A percentile compares a stretch with the other conserved stretches of the same genome.
These are phyloP conservation scores for Heliothis virescens DNA, from an alignment of 1,140 invertebrate species.

Conservation along the genomic window DNA sequence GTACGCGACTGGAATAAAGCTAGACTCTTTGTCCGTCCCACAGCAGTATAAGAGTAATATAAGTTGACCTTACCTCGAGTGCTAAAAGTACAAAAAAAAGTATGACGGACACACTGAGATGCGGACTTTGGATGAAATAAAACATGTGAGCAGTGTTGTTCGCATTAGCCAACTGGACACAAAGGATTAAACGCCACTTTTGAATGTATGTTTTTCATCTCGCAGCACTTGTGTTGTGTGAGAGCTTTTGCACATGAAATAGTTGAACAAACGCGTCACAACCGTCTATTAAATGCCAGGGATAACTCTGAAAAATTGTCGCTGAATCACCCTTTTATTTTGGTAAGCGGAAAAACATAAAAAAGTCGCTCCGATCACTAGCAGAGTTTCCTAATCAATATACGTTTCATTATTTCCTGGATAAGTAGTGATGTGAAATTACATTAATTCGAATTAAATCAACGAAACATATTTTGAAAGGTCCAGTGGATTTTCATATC, in stretches of 20 bases:
- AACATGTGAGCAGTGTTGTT: slow-evolving; percentile 42
- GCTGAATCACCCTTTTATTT: slow-evolving; percentile 1
- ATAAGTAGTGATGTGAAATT: too few species aligned
- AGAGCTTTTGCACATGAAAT: slow-evolving; percentile 28
- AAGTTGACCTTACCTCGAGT: slow-evolving; percentile 49
- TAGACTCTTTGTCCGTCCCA: slow-evolving; percentile 33
- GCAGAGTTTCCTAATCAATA: too few species aligned
- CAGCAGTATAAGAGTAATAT: slow-evolving; percentile 28
- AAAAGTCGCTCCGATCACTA: too few species aligned
- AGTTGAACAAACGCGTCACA: not conserved
- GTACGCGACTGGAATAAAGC: slow-evolving; percentile 46
- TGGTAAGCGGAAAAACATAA: too few species aligned
- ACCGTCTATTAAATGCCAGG: not conserved
- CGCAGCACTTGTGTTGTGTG: not conserved
- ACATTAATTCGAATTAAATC: too few species aligned
- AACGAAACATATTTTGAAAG: too few species aligned
- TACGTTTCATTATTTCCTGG: too few species aligned
- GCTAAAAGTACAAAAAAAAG: slow-evolving; percentile 52
- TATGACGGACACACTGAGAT: slow-evolving; percentile 35
- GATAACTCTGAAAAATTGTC: slow-evolving; percentile 1
- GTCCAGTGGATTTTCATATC: not conserved
- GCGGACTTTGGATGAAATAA: slow-evolving; percentile 51
- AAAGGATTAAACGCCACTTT: slow-evolving; percentile 42
- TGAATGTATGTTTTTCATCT: slow-evolving; percentile 38
- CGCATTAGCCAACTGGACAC: slow-evolving; percentile 23